Evolutionary conservation across 2,797 vertebrate species (phyloP).

Genomic region (Loris lydekkerianus): DNA sequence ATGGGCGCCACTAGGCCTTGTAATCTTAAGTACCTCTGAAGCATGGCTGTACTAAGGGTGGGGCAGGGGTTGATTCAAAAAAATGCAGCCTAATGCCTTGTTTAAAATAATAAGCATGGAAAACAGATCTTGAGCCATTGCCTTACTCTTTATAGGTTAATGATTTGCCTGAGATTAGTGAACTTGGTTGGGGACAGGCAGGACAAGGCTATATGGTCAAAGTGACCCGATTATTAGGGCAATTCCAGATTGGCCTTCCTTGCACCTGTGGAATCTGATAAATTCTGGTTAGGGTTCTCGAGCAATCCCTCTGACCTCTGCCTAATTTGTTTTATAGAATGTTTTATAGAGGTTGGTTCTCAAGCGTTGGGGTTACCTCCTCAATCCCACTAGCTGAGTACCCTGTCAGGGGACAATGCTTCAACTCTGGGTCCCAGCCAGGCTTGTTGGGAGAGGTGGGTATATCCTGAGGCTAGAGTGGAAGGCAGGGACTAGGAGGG

Average conservation of each 20-base stretch:
- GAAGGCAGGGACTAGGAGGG: background rate
- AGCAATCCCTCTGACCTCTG: background rate
- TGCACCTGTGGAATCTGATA: background rate
- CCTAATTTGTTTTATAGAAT: background rate
- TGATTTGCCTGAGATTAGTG: conserved; percentile 16
- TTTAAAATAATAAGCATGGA: conserved; percentile 9
- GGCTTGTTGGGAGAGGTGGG: background rate
- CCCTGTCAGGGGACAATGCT: background rate
- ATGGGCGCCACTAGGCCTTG: background rate
- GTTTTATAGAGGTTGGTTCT: background rate
- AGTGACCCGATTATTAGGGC: background rate
- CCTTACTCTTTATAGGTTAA: conserved; percentile 53
- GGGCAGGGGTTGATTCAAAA: background rate
- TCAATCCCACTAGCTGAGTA: background rate
- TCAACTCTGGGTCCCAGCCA: background rate
- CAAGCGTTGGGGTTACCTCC: background rate
- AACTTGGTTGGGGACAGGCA: background rate
- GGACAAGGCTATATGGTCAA: background rate
- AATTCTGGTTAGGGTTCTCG: background rate
- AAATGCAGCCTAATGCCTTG: background rate
- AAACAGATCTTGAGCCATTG: conserved; percentile 40
- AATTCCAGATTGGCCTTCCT: background rate
- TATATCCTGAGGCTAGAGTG: background rate
- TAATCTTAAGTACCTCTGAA: conserved; percentile 24
- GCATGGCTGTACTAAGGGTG: background rate